Evolutionary conservation across 2,797 vertebrate species (phyloP).

Genomic region (Tarsius wallacei): DNA sequence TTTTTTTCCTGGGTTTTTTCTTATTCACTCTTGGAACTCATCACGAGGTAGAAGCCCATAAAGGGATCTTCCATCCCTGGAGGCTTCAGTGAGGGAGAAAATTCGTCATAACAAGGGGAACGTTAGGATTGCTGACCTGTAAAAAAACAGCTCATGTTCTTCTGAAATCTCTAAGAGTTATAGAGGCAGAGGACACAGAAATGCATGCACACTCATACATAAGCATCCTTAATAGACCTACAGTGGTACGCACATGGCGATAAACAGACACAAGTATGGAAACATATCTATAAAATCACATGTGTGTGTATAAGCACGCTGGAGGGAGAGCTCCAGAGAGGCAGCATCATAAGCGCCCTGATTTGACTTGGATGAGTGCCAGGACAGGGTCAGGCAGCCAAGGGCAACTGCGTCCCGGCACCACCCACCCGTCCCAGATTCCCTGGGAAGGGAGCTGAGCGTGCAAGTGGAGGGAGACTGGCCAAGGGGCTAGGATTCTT

Average conservation of each 20-base stretch:
- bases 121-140: conserved; percentile 17
- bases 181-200: not conserved
- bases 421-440: not conserved
- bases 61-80: not conserved
- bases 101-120: not conserved
- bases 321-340: not conserved
- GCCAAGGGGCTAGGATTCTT: not conserved
- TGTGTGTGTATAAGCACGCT: not conserved
- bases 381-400: not conserved
- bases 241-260: not conserved
- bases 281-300: not conserved
- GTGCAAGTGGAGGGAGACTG: not conserved
- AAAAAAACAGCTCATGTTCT: not conserved
- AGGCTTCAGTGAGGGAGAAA: not conserved
- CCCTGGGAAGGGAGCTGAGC: not conserved
- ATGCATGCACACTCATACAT: not conserved
- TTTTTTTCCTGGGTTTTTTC: not conserved
- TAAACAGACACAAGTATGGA: not conserved
- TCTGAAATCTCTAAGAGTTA: conserved; percentile 12
- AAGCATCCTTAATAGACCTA: not conserved
- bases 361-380: conserved; percentile 54
- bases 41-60: not conserved
- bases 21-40: not conserved
- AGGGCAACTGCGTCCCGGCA: not conserved
- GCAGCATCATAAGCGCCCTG: conserved; percentile 60